phyloP scores from a whole-genome alignment of 2,113 vertebrate genomes.

The Chaetodon auriga region DNA sequence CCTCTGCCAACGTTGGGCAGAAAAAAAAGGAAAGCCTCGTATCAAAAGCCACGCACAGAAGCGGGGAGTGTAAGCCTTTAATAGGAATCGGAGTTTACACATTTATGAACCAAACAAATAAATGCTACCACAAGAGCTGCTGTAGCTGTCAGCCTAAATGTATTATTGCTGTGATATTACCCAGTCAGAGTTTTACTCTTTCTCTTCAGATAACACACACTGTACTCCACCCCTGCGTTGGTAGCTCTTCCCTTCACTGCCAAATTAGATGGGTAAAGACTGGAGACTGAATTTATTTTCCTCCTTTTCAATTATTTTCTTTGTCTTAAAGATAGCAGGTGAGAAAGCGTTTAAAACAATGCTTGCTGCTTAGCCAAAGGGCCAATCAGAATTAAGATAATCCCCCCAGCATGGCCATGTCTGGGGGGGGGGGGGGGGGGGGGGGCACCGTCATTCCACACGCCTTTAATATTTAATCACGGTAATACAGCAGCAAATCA shows the following conservation, averaged over 20 bases:
- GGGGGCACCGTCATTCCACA: conserved; percentile 63
- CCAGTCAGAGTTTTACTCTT: conserved; percentile 41
- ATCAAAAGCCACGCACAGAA: conserved; percentile 56
- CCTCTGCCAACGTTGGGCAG: conserved; percentile 19
- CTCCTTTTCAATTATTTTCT: conserved; percentile 15
- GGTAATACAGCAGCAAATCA: conserved; percentile 83
- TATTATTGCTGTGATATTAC: conserved; percentile 56
- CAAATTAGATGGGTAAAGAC: conserved; percentile 41
- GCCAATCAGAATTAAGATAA: conserved; percentile 55
- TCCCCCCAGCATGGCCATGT: conserved; percentile 33
- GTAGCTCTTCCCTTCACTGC: conserved; percentile 26
- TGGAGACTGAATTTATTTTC: conserved; percentile 23
- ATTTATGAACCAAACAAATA: conserved; percentile 73
- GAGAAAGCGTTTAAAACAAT: conserved; percentile 16
- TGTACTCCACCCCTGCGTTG: conserved; percentile 29
- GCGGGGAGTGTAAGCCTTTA: conserved; percentile 46
- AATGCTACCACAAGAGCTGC: conserved; percentile 58
- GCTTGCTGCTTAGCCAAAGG: conserved; percentile 21
- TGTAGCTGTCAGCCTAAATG: conserved; percentile 60
- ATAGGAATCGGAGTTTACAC: conserved; percentile 59
- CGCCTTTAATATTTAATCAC: conserved; percentile 86
- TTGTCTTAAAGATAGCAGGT: conserved; percentile 26
- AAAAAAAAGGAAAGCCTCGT: conserved; percentile 27
- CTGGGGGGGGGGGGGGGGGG: conserved; percentile 44
- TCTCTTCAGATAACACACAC: conserved; percentile 44